Evolutionary conservation across 2,113 vertebrate species (phyloP), one percentile per base, ranked within the genome.

Genomic region (Gila orcuttii): DNA sequence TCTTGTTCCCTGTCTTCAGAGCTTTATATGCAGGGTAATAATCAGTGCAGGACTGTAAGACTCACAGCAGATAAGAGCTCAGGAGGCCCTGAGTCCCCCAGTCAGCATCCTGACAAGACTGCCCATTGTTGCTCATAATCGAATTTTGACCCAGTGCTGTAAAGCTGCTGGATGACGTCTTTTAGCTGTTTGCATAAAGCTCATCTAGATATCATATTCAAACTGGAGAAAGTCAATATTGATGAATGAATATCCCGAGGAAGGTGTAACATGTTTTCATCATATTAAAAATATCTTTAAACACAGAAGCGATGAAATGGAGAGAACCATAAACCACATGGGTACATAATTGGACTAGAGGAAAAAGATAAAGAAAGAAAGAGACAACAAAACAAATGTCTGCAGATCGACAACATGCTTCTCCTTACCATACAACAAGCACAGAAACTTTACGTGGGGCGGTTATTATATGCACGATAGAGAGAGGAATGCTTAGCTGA

Each of bases 71-170:
- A 86, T 85, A 39, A 83, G 50, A 83, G 66, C 21, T 36, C 39
- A 80, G 78, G 79, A 71, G 81, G 74, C 77, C 50, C 62, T 1
- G 59, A 82, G 73, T 81, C 79, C 79, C 0, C 71, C 33, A 59
- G 87, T 90, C 87, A 89, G 79, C 86, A 86, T 81, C 88, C 90
- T 90, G 88, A 92, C 91, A 92, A 89, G 92, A 92, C 91, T 93
- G 89, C 90, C 91, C 90, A 90, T 91, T 93, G 93, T 92, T 92
- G 91, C 89, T 90, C 93, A 89, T 93, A 91, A 93, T 93, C 91
- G 90, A 90, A 78, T 87, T 86, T 88, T 90, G 89, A 88, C 90
- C 87, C 73, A 86, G 91, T 82, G 84, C 90, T 81, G 88, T 87
- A 89, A 90, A 89, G 83, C 88, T 71, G 52, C 36, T 71, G n/a